Evolutionary conservation across 2,888 invertebrate species (phyloP), one percentile per base, ranked within the genome.

Genomic region (Amphiduros pacificus): DNA sequence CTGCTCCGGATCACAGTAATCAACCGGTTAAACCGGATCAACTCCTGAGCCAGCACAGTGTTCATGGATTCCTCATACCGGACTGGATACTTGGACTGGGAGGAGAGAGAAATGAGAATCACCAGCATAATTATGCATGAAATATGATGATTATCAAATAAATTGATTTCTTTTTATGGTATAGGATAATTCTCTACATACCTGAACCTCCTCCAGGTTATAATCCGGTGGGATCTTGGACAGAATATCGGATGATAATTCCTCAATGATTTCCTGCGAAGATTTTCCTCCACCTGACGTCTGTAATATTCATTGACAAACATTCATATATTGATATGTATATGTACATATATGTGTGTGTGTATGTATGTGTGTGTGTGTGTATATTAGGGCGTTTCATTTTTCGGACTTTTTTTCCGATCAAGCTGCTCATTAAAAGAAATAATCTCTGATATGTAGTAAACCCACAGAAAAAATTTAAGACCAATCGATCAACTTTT

Each of bases 61-160:
- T 82, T 82, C 81, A 82, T 81, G 0, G 80, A 80, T 67, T 82
- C 81, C 60, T 79, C 77, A 62, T 81, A 81, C 14, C 75, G 68
- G 22, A 81, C 77, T 14, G 81, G 80, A 64, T 77, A 80, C 65
- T 77, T 78, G 22, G 48, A 65, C 81, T 81, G 66, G 14, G 67
- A 67, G 22, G n/a, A 44, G 22, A n/a, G 44, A 44, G 22, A n/a
- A 44, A 44, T 44, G 44, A 20, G n/a, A 5, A 36, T 17, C 17
- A 17, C 17, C 44, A 5, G 44, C 4, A 9, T 11, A 44, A 44
- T 44, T 5, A 44, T 5, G n/a, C n/a, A 44, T 11, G 36, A 36
- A 36, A 36, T 36, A 36, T 36, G 9, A 36, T n/a, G n/a, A n/a
- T n/a, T n/a, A n/a, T n/a, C n/a, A n/a, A n/a, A n/a, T n/a, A n/a